Evolutionary conservation across 2,888 invertebrate species (phyloP).

Genomic region (Metacarcinus magister): DNA sequence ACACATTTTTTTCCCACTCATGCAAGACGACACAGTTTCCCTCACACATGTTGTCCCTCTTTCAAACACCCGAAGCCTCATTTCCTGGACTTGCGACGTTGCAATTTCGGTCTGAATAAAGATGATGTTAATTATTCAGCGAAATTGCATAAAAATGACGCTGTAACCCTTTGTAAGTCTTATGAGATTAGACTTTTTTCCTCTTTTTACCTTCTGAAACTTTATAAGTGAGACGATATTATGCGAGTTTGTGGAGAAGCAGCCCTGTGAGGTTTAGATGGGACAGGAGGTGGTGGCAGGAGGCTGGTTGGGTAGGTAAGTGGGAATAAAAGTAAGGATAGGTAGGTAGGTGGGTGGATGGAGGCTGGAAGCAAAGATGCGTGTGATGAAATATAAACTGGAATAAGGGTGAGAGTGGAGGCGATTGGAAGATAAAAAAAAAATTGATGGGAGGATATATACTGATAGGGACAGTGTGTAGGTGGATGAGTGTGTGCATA

Average conservation of each 20-base stretch:
- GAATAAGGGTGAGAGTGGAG: not conserved
- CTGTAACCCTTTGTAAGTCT: conserved; percentile 57
- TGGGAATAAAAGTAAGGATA: not conserved
- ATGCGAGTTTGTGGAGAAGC: conserved; percentile 59
- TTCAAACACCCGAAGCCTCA: not conserved
- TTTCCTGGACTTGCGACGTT: not conserved
- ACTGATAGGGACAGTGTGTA: not conserved
- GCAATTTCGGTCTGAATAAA: not conserved
- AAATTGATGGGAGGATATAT: not conserved
- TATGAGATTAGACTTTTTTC: not conserved
- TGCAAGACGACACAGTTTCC: not conserved
- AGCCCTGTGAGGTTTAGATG: not conserved
- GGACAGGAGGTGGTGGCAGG: not conserved
- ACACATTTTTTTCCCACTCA: not conserved
- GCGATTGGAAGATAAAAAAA: not conserved
- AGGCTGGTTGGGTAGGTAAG: not conserved
- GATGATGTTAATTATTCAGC: conserved; percentile 52
- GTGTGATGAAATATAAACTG: not conserved
- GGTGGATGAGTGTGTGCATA: not conserved
- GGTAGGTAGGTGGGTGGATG: not conserved
- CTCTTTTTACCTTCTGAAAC: conserved; percentile 32
- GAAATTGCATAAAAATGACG: conserved; percentile 31
- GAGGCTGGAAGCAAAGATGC: not conserved
- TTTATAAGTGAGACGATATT: conserved; percentile 62
- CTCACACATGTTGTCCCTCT: not conserved